phyloP scores from a whole-genome alignment of 2,113 vertebrate genomes.

The Pontoporia blainvillei region DNA sequence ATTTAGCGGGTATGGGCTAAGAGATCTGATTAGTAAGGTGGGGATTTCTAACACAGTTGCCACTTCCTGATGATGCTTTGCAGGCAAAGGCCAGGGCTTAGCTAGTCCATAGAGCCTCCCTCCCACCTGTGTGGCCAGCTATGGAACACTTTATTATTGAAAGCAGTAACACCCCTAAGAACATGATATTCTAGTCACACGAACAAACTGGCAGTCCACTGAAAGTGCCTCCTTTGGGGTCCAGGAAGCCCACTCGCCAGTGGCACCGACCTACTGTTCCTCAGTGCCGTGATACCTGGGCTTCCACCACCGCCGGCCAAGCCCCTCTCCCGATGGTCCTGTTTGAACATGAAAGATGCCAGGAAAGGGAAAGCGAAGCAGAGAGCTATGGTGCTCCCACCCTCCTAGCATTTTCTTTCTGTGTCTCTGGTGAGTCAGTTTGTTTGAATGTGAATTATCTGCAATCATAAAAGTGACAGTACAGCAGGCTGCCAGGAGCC shows the following conservation, averaged over 20 bases:
- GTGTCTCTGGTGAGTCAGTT: constrained; percentile 38
- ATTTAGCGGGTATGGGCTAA: neutral
- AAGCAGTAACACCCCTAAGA: neutral
- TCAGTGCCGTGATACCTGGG: neutral
- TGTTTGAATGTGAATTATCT: constrained; percentile 65
- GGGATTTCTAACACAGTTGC: neutral
- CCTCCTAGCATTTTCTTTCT: neutral
- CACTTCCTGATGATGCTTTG: accelerated
- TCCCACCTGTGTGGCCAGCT: accelerated
- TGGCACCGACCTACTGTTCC: neutral
- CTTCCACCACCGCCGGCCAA: neutral
- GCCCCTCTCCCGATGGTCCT: neutral
- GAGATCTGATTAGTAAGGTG: neutral
- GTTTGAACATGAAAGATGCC: neutral
- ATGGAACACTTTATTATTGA: neutral
- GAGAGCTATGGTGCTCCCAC: neutral
- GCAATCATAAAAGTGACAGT: neutral
- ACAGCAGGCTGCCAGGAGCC: neutral
- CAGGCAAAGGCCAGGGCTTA: neutral
- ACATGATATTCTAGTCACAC: accelerated
- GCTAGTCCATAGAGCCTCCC: neutral
- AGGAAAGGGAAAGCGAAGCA: neutral
- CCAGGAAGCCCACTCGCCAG: neutral
- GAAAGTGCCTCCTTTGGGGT: neutral
- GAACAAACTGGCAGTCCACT: neutral